Evolutionary conservation across 2,797 vertebrate species (phyloP).

Genomic region (Schizopygopsis pylzovi): DNA sequence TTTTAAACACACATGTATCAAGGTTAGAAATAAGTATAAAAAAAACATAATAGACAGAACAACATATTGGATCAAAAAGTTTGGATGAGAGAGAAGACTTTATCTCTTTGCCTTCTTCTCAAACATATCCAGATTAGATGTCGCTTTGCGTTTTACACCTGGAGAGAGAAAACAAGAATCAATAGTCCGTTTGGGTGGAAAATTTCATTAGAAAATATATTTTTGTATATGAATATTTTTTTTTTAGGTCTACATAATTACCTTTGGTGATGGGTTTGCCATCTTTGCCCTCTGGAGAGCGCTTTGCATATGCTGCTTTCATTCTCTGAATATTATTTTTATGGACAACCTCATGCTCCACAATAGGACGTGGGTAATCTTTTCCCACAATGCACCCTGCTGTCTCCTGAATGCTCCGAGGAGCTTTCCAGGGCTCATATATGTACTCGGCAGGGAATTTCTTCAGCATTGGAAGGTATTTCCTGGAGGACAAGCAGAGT

Average conservation of each 20-base stretch:
- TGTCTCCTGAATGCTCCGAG: conserved; percentile 73
- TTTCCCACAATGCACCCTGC: conserved; percentile 80
- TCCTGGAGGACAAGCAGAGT: conserved; percentile 63
- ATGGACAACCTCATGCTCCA: conserved; percentile 70
- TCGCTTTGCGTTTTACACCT: conserved; percentile 73
- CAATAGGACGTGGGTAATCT: conserved; percentile 78
- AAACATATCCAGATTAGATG: conserved; percentile 66
- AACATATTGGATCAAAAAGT: not conserved
- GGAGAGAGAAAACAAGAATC: conserved; percentile 14
- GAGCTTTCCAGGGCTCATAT: conserved; percentile 80
- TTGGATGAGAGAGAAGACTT: not conserved
- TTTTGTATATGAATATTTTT: too few species aligned
- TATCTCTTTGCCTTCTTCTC: conserved; percentile 66
- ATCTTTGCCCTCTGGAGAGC: conserved; percentile 48
- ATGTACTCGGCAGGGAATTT: conserved; percentile 77
- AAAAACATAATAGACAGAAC: not conserved
- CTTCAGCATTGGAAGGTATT: conserved; percentile 79
- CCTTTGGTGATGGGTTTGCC: not conserved
- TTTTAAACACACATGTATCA: not conserved
- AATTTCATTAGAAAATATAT: not conserved
- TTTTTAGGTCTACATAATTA: not conserved
- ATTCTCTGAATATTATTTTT: conserved; percentile 79
- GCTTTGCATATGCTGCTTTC: conserved; percentile 76
- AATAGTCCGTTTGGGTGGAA: not conserved
- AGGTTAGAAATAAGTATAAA: not conserved